Percentiles rank a stretch among this genome's conserved stretches.
These are phyloP conservation scores for Lacerta agilis DNA, from an alignment of 2,797 vertebrate species.

Conservation along the genomic window DNA sequence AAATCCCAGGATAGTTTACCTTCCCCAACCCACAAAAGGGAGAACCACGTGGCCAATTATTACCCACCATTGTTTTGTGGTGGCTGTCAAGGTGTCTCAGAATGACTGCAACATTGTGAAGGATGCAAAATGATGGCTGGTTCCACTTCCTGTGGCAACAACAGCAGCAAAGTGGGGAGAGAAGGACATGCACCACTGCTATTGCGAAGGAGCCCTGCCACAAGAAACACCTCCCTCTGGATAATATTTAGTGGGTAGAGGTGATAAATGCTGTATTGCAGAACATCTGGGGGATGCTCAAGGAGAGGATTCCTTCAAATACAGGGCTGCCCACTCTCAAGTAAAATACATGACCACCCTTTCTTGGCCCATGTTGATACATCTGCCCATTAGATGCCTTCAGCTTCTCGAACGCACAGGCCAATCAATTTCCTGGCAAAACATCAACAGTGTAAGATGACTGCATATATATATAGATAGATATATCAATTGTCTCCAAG, in stretches of 20 bases:
- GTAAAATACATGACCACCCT: too few species aligned
- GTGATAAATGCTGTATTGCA: too few species aligned
- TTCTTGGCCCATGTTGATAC: neutral
- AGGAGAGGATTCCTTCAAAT: too few species aligned
- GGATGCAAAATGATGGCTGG: neutral
- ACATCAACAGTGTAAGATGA: neutral
- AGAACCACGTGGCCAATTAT: too few species aligned
- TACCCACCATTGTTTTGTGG: too few species aligned
- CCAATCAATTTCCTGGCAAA: constrained; percentile 12
- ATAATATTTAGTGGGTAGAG: neutral
- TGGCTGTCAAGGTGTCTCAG: too few species aligned
- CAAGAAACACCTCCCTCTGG: neutral
- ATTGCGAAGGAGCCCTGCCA: neutral
- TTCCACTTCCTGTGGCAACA: neutral
- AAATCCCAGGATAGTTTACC: too few species aligned
- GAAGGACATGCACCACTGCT: neutral
- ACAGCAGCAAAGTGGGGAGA: neutral
- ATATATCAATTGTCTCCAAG: constrained; percentile 8
- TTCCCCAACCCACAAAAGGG: too few species aligned
- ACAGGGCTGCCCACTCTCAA: too few species aligned
- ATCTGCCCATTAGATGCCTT: constrained; percentile 6
- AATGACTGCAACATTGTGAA: too few species aligned
- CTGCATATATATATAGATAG: too few species aligned
- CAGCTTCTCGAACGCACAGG: neutral
- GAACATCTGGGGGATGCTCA: neutral